Base-by-base conservation (phyloP, 2,888 invertebrate genomes). In the Asteroscopus sphinx region DNA sequence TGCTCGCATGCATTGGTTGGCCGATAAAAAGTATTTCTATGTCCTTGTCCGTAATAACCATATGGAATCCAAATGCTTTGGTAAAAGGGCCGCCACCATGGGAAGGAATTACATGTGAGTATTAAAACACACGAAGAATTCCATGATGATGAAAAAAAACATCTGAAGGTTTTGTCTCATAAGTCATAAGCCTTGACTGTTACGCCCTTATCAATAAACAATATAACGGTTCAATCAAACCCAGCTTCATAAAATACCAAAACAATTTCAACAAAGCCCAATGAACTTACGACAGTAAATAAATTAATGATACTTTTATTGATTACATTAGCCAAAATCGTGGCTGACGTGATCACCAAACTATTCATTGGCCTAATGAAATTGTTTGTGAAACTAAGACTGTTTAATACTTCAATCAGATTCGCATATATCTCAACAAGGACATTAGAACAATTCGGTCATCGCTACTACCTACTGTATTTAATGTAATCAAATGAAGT, bases 361-460 rank as follows among this genome's bases (percentile, higher is more conserved):
- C 11, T 37, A 68, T 52, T 47, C 42, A 51, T 56, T 40, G 40
- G 30, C 9, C 16, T 61, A 66, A 74, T 65, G 12, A 66, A 65
- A 65, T 66, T 65, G 73, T 72, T 72, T 73, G 59, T 42, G 33
- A 62, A 40, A 37, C 13, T 56, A 49, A 52, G 59, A 53, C 13
- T 53, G 0, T 13, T 9, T 8, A 33, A 39, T 46, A 39, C 33
- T 48, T 40, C 64, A 71, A 68, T 75, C 56, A 55, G 46, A 44
- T 52, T 60, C 49, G 49, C 57, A 46, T 56, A 36, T 16, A 37
- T 55, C 32, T 30, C 28, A 32, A 52, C 52, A 36, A 53, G 33
- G 47, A 26, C 17, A n/a, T n/a, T n/a, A 12, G 13, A 16, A 47
- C 25, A 21, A 59, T 59, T 52, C 30, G 15, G 42, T 56, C 58